These are phyloP conservation scores for Philopotamus ludificatus DNA, from an alignment of 1,140 invertebrate species.

Conservation along the genomic window DNA sequence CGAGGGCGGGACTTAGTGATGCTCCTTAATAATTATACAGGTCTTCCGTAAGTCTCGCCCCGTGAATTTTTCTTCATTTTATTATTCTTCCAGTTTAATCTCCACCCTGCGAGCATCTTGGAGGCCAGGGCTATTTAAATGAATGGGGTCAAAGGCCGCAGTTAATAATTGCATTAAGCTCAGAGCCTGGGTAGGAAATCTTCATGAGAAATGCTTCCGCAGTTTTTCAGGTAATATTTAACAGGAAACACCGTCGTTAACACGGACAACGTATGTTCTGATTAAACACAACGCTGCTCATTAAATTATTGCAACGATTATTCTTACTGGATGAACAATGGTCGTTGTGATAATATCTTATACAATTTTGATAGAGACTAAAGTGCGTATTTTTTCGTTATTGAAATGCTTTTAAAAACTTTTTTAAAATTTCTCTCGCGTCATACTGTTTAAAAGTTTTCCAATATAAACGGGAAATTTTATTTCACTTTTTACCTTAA, in stretches of 20 bases:
- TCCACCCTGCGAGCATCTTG: constrained; percentile 12
- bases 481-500: too few relatives aligned
- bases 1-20: too few relatives aligned
- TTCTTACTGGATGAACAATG: too few relatives aligned
- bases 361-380: too few relatives aligned
- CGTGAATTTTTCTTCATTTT: constrained; percentile 21
- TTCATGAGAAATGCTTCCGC: neutral
- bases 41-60: neutral
- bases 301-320: too few relatives aligned
- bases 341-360: too few relatives aligned
- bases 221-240: neutral
- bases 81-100: constrained; percentile 21
- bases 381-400: too few relatives aligned
- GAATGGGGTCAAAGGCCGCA: neutral
- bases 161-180: constrained; percentile 14
- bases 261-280: neutral
- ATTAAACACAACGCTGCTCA: neutral
- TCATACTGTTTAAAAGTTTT: too few relatives aligned
- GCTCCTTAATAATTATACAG: constrained; percentile 1
- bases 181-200: neutral
- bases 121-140: constrained; percentile 3
- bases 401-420: too few relatives aligned
- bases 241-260: neutral
- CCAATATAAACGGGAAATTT: too few relatives aligned
- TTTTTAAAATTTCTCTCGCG: too few relatives aligned